Evolutionary conservation across 2,113 vertebrate genomes (phyloP).

Genomic region (Ammodramus savannarum): DNA sequence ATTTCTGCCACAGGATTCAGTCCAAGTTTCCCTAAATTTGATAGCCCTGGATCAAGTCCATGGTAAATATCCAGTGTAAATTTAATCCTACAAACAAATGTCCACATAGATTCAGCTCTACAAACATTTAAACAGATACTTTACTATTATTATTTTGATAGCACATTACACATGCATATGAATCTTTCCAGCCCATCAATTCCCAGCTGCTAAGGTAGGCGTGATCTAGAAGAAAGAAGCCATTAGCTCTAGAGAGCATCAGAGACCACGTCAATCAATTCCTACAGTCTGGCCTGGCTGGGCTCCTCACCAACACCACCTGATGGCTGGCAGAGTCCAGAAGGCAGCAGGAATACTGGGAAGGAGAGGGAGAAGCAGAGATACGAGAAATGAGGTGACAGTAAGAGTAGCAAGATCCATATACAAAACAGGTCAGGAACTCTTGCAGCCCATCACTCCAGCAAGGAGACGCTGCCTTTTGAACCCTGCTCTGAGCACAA

Average conservation of each 20-base stretch:
- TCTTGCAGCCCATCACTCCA: not conserved
- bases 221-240: not conserved
- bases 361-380: not conserved
- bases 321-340: not conserved
- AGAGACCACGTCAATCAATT: not conserved
- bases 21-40: slow-evolving; percentile 38
- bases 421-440: not conserved
- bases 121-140: slow-evolving; percentile 28
- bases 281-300: not conserved
- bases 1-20: slow-evolving; percentile 12
- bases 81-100: slow-evolving; percentile 15
- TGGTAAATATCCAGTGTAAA: slow-evolving; percentile 29
- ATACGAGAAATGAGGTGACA: not conserved
- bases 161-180: not conserved
- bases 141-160: not conserved
- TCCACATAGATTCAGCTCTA: not conserved
- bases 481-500: not conserved
- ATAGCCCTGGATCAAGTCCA: slow-evolving; percentile 43
- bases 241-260: not conserved
- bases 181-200: not conserved
- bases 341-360: not conserved
- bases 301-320: not conserved
- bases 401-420: not conserved
- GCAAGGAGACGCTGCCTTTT: not conserved
- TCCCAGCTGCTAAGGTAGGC: not conserved